Evolutionary conservation across 2,797 vertebrate genomes (phyloP), one percentile per base, ranked within the genome.

Genomic region (Vespertilio murinus): DNA sequence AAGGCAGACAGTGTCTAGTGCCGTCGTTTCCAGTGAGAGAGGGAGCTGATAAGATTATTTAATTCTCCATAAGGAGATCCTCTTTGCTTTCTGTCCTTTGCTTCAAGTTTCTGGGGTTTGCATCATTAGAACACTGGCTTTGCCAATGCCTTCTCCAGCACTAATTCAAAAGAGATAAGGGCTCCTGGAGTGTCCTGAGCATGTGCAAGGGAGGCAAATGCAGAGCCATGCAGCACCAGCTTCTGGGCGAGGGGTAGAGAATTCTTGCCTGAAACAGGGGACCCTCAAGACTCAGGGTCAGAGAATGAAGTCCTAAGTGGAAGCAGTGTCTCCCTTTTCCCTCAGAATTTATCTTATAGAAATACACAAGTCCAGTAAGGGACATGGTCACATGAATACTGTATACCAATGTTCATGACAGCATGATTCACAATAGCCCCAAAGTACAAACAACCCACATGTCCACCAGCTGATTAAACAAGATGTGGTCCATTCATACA

Each of bases 121-220:
- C 25, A 28, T 33, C 49, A 33, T 14, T 47, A 73, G 28, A 14
- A 20, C 20, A 42, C 49, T 16, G 20, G n/a, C 35, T 8, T 23
- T 22, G 85, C 64, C 65, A 28, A 30, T 3, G 13, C 45, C 73
- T 54, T 33, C 28, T 2, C 64, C 18, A 87, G 52, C 5, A 1
- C 45, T 64, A 11, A 38, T 14, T 64, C 67, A n/a, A 78, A 74
- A 71, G 20, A n/a, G 59, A 40, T 6, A 10, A n/a, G 3, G 10
- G 67, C 0, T 3, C 35, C 87, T 33, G 49, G 6, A 35, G 33
- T 6, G 17, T 75, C 45, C 5, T 10, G 20, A 74, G 28, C 0
- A 0, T 25, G 23, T 59, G 40, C 28, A 1, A 6, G 52, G 38
- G 11, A n/a, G 79, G 65, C 1, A 0, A 6, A 40, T 1, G 9